Base-by-base conservation (phyloP, 2,797 vertebrate genomes). In the Hyperoplus immaculatus region DNA sequence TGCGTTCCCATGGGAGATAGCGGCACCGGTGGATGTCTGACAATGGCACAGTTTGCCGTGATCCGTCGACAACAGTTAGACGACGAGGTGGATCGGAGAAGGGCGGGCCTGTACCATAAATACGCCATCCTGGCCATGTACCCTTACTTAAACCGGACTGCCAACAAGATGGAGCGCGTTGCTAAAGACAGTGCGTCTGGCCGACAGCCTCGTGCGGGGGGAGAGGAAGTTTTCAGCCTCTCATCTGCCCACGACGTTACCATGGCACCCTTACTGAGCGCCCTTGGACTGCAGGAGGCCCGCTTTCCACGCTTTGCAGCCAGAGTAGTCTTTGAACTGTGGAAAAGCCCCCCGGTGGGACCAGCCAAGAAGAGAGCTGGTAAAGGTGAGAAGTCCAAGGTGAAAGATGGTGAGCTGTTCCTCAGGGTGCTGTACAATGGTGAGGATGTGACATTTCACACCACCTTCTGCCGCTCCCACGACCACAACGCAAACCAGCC, bases 161-260 rank as follows among this genome's bases (percentile, higher is more conserved):
- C 95, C 3, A 46, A 69, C 18, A 95, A 96, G 57, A 95, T 99
- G 96, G 97, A 96, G 83, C 95, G 86, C 0, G 91, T 96, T 0
- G 95, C 95, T 0, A 87, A 49, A 16, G 87, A 69, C 69, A 87
- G 29, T 0, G 85, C 85, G 63, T 72, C 72, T 0, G 87, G 82
- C 6, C 64, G 77, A 0, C 68, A 64, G 16, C 62, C 72, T 21
- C 91, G 92, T 8, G 93, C 93, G 5, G 94, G 94, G 4, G 92
- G 86, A 0, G 96, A 96, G 5, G 96, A 96, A 76, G 55, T 95
- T 15, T 97, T 99, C 73, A 89, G 95, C 13, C 94, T 99, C 53
- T 97, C 96, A 41, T 99, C 98, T 0, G 98, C 97, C 6, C 98
- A 99, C 0, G 98, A 99, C 2, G 96, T 99, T 66, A 99, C 97